Percentiles rank a stretch among this genome's conserved stretches.
phyloP scores from a whole-genome alignment of 2,113 vertebrate species.

The Chloropsis cyanopogon region DNA sequence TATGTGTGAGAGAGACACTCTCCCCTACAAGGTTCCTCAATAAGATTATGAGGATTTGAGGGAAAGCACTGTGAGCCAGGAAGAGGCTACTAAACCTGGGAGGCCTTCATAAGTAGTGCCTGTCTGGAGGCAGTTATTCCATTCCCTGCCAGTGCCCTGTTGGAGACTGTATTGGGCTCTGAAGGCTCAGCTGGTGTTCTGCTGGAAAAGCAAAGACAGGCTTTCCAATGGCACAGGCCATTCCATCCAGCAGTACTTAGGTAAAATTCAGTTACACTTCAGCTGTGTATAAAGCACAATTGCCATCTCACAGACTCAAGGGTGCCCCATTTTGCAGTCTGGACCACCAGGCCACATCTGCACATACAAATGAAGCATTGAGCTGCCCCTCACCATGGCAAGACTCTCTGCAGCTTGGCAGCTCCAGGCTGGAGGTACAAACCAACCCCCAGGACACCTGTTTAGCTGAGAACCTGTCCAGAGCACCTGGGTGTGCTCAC shows the following conservation, averaged over 20 bases:
- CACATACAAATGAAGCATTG: background rate
- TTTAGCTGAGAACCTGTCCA: background rate
- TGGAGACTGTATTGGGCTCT: background rate
- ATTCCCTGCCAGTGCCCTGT: background rate
- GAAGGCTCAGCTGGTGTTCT: background rate
- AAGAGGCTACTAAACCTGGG: background rate
- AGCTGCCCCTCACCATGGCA: background rate
- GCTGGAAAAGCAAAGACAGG: background rate
- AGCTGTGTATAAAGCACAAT: background rate
- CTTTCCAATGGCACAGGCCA: background rate
- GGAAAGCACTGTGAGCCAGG: background rate
- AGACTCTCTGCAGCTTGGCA: background rate
- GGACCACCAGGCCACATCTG: background rate
- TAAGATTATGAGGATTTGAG: background rate
- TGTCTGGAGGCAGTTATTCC: background rate
- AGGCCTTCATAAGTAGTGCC: background rate
- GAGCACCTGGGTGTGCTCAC: background rate
- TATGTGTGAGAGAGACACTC: background rate
- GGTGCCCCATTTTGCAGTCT: background rate
- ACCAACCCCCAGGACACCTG: fast-evolving
- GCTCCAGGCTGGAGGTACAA: background rate
- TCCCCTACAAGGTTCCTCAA: background rate
- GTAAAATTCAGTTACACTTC: background rate
- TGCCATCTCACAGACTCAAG: background rate
- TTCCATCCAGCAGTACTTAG: background rate